These are phyloP conservation scores for Chesias legatella DNA, from an alignment of 2,888 invertebrate genomes.

Conservation along the genomic window DNA sequence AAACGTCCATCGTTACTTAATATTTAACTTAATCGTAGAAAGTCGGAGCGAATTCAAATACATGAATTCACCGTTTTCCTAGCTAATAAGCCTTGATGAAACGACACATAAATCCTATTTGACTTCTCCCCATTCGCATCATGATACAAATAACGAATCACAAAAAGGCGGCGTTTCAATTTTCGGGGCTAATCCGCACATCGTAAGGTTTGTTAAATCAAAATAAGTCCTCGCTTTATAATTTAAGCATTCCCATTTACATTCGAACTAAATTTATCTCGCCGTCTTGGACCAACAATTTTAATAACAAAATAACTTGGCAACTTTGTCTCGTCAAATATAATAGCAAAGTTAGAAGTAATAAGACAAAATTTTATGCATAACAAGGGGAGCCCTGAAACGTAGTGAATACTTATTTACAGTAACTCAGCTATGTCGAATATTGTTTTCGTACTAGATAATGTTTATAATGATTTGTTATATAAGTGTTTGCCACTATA, in stretches of 20 bases:
- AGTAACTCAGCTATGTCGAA: constrained; percentile 14
- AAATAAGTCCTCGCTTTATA: constrained; percentile 73
- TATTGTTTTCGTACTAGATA: too few relatives aligned
- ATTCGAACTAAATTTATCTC: constrained; percentile 69
- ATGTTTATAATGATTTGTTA: too few relatives aligned
- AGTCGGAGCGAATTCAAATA: too few relatives aligned
- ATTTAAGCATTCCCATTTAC: constrained; percentile 73
- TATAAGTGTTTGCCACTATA: too few relatives aligned
- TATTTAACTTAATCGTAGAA: too few relatives aligned
- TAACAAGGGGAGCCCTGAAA: constrained; percentile 67
- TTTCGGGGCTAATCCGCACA: constrained; percentile 67
- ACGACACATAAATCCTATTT: constrained; percentile 20
- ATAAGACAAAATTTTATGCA: constrained; percentile 80
- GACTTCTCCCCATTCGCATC: constrained; percentile 11
- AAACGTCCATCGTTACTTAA: too few relatives aligned
- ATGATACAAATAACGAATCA: constrained; percentile 47
- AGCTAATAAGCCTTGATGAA: too few relatives aligned
- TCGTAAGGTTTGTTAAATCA: constrained; percentile 73
- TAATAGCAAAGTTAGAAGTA: constrained; percentile 79
- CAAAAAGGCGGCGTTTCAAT: constrained; percentile 44
- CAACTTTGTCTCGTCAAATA: constrained; percentile 76
- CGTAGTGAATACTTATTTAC: constrained; percentile 4
- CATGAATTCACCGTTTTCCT: too few relatives aligned
- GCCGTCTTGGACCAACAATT: constrained; percentile 69
- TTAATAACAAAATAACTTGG: constrained; percentile 80